A percentile compares a stretch with the other conserved stretches of the same genome.
These are phyloP conservation scores for Galaxias olidus DNA, from an alignment of 2,797 vertebrate genomes.

Conservation along the genomic window DNA sequence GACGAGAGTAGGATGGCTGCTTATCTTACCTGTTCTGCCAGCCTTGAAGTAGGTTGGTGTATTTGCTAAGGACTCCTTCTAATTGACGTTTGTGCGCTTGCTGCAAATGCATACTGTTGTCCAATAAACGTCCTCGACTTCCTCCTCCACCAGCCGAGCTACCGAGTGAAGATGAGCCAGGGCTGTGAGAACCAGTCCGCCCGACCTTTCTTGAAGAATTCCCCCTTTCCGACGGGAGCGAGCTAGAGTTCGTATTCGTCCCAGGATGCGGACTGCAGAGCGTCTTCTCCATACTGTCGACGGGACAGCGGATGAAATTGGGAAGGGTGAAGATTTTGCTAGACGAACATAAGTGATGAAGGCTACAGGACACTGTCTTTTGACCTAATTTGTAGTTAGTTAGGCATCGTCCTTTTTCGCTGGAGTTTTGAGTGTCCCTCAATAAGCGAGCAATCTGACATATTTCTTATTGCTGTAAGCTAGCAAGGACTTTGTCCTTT, in stretches of 20 bases:
- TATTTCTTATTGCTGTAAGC: constrained; percentile 37
- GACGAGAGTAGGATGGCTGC: too few species aligned
- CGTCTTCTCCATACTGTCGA: constrained; percentile 75
- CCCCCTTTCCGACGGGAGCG: constrained; percentile 53
- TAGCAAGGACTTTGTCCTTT: constrained; percentile 23
- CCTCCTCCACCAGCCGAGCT: constrained; percentile 59
- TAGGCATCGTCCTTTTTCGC: constrained; percentile 28
- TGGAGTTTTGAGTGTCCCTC: constrained; percentile 36
- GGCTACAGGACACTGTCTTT: constrained; percentile 19
- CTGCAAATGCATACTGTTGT: constrained; percentile 63
- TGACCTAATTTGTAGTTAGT: constrained; percentile 44
- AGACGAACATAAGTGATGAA: constrained; percentile 51
- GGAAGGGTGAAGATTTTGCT: constrained; percentile 43
- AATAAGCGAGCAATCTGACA: constrained; percentile 49
- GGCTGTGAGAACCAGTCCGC: constrained; percentile 65
- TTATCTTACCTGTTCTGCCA: constrained; percentile 93
- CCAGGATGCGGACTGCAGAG: constrained; percentile 66
- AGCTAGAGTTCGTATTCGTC: constrained; percentile 45
- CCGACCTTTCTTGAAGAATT: constrained; percentile 58
- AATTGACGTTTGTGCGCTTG: constrained; percentile 74
- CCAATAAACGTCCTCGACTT: constrained; percentile 51
- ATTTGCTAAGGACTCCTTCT: constrained; percentile 94
- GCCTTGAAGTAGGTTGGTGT: constrained; percentile 96
- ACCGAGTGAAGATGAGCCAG: constrained; percentile 64
- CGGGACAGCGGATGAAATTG: constrained; percentile 50